Conservation (phyloP, 2,888 invertebrate species). For the Yponomeuta plumbellus region DNA sequence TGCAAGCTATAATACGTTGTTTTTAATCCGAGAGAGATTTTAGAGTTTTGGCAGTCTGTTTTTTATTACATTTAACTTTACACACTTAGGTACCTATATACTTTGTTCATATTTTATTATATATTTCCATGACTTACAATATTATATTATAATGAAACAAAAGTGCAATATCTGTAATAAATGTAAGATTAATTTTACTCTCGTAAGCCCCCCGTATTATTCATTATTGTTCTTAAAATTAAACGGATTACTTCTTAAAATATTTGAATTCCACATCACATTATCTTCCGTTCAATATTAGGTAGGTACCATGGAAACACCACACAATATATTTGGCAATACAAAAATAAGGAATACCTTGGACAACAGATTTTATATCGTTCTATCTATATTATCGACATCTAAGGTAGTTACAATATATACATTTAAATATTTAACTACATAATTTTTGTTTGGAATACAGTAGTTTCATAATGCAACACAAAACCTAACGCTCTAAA, state of each 20-base stretch:
- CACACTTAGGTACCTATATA: background rate
- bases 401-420: conserved; percentile 20
- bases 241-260: background rate
- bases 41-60: conserved; percentile 10
- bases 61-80: background rate
- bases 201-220: background rate
- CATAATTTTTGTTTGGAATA: conserved; percentile 40
- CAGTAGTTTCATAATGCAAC: conserved; percentile 42
- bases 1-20: background rate
- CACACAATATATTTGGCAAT: conserved; percentile 74
- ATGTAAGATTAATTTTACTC: background rate
- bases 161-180: background rate
- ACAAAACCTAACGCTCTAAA: conserved; percentile 26
- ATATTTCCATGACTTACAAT: background rate
- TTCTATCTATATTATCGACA: conserved; percentile 45
- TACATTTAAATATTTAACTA: conserved; percentile 19
- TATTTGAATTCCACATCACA: background rate
- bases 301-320: conserved; percentile 60
- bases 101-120: conserved; percentile 11
- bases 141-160: background rate
- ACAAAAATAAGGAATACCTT: conserved; percentile 73
- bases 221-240: conserved; percentile 10
- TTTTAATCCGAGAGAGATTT: background rate
- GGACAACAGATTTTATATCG: conserved; percentile 63
- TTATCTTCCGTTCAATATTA: conserved; percentile 32